Base-by-base conservation (phyloP, 2,113 vertebrate genomes). In the Cranoglanis bouderius region DNA sequence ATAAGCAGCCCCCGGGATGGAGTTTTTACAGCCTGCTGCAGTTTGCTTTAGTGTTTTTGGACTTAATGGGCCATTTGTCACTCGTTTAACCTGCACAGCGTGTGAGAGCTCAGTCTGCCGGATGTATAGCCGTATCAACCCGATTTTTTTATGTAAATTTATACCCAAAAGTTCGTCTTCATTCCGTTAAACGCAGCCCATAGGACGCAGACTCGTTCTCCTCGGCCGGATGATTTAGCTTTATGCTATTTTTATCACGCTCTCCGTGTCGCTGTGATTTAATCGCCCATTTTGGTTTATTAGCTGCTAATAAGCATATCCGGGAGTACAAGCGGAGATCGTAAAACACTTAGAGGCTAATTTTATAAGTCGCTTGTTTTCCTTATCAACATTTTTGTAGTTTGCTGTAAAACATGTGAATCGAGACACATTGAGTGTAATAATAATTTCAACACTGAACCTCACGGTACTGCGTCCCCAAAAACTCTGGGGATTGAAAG, bases 331-430 rank as follows among this genome's bases (percentile, higher is more conserved):
- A 12, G 80, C 8, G 10, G 18, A 40, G 81, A 13, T 14, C 4
- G 55, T 82, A 82, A 82, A 82, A 82, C 81, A 38, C 81, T 14
- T 57, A 5, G 19, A 9, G 12, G 80, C n/a, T 82, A 55, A 55
- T 81, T 82, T 82, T 57, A 57, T 12, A 82, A 38, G 7, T 59
- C 21, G 2, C 8, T 59, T 40, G 81, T 82, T 82, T 82, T 82
- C 81, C 21, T 82, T 26, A 82, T 82, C 21, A 5, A 82, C 53
- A 7, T 40, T 26, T 38, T 40, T 38, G 35, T 40, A 35, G 9
- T 59, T 82, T 82, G 53, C 19, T 82, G 81, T 82, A 82, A 59
- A 82, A 40, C 81, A 26, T 57, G 16, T 24, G 32, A 82, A 57
- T 59, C 1, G 19, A 82, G 55, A 40, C 32, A 26, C 53, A 9